Conservation (phyloP, 2,888 invertebrate genomes). For the Acronicta alni region DNA sequence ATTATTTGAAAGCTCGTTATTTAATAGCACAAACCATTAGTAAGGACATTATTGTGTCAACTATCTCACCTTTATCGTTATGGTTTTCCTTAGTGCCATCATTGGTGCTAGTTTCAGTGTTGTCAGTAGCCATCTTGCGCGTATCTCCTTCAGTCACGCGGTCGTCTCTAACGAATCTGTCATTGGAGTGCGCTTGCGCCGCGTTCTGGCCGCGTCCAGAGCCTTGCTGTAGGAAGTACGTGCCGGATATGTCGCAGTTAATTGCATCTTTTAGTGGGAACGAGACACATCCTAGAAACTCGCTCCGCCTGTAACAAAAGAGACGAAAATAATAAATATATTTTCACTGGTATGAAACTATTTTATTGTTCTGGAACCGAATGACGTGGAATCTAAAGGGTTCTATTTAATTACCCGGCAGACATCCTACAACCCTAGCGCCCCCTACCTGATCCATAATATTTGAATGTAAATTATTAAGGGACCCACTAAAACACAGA, state of each 20-base stretch:
- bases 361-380: no score
- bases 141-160: conserved; percentile 74
- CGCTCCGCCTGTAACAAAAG: conserved; percentile 94
- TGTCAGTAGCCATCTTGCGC: conserved; percentile 87
- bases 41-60: not conserved
- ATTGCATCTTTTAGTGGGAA: conserved; percentile 95
- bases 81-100: conserved; percentile 83
- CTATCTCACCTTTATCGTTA: conserved; percentile 77
- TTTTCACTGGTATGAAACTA: not conserved
- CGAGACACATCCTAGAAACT: conserved; percentile 98
- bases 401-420: no score
- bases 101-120: conserved; percentile 83
- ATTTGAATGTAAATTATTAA: no score
- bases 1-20: no score
- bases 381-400: no score
- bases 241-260: conserved; percentile 91
- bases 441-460: no score
- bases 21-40: no score
- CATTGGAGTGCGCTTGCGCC: conserved; percentile 68
- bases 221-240: conserved; percentile 91
- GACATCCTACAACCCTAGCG: no score
- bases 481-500: no score
- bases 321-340: conserved; percentile 17
- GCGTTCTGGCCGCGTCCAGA: conserved; percentile 68
- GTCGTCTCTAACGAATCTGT: conserved; percentile 67